phyloP scores from a whole-genome alignment of 2,797 vertebrate genomes.

The Calcarius lapponicus region DNA sequence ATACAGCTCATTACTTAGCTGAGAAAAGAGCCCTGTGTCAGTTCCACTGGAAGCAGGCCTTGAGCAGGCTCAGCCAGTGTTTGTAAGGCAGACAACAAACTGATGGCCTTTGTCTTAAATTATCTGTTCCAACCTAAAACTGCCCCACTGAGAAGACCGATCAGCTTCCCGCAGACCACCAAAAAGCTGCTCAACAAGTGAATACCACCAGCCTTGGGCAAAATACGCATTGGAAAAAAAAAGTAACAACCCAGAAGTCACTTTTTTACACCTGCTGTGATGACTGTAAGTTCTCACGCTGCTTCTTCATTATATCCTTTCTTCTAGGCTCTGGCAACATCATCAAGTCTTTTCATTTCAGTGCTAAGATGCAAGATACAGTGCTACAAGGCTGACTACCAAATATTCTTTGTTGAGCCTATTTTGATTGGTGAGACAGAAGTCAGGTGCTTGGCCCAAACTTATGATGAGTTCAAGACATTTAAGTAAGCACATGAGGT shows the following conservation, averaged over 20 bases:
- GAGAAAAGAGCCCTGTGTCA: constrained; percentile 44
- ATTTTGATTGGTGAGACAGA: background rate
- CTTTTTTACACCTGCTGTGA: background rate
- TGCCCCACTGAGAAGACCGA: background rate
- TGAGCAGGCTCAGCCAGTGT: background rate
- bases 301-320: background rate
- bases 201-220: background rate
- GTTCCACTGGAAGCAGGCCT: constrained; percentile 31
- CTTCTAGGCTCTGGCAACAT: background rate
- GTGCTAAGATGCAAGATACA: background rate
- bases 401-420: background rate
- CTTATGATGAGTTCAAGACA: background rate
- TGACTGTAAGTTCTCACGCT: constrained; percentile 12
- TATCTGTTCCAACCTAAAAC: constrained; percentile 2
- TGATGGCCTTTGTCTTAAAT: constrained; percentile 22
- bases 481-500: background rate
- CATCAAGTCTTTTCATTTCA: background rate
- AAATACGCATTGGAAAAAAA: background rate
- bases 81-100: background rate
- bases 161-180: constrained; percentile 22
- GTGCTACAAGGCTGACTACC: background rate
- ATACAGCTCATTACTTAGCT: constrained; percentile 46
- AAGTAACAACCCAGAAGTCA: background rate
- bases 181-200: background rate
- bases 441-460: background rate